A percentile compares a stretch with the other conserved stretches of the same genome.
phyloP scores from a whole-genome alignment of 2,113 vertebrate genomes.

The Rostratula benghalensis region DNA sequence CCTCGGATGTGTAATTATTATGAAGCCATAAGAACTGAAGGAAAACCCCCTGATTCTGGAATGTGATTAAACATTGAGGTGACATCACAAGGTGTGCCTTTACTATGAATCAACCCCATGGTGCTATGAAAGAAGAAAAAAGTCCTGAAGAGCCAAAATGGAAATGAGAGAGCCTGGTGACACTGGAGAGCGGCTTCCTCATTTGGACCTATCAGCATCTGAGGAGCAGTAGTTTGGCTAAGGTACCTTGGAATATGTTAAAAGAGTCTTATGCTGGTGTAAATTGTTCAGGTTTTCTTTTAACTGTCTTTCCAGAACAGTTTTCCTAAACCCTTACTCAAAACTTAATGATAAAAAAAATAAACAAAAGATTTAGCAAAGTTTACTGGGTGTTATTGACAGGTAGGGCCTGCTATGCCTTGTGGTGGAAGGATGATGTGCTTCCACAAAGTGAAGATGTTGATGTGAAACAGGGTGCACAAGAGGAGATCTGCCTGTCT shows the following conservation, averaged over 20 bases:
- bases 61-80: accelerated
- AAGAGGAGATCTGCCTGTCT: background rate
- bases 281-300: background rate
- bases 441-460: background rate
- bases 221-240: background rate
- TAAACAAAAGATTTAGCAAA: background rate
- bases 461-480: background rate
- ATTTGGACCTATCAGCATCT: background rate
- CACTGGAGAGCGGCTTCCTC: background rate
- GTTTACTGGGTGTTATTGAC: background rate
- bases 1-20: background rate
- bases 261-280: background rate
- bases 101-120: background rate
- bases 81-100: background rate
- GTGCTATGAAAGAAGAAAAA: background rate
- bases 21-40: background rate
- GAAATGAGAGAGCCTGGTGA: background rate
- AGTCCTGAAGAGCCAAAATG: background rate
- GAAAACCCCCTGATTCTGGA: background rate
- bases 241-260: background rate
- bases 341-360: background rate
- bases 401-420: background rate
- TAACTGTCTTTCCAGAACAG: background rate
- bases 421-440: background rate
- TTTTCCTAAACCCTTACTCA: background rate